Base-by-base conservation (phyloP, 2,113 vertebrate species). In the Buteo buteo region DNA sequence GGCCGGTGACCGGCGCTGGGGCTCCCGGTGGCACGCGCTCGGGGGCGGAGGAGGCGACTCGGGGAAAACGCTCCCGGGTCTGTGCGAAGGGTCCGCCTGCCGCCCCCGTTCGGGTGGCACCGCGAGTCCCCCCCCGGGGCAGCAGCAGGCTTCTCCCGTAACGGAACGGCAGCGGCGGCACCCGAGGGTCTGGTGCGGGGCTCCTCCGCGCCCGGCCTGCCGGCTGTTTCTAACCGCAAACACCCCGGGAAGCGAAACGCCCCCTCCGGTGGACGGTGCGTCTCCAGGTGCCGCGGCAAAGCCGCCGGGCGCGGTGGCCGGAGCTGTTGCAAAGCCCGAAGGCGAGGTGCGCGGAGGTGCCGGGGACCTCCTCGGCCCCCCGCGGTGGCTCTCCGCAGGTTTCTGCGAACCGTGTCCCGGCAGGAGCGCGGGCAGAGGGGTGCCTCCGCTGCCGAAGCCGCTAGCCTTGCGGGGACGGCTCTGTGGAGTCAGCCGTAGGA, bases 151-250 rank as follows among this genome's bases (percentile, higher is more conserved):
- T n/a, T 10, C 2, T 31, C 40, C 40, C 8, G 36, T 4, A 3
- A 21, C 1, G 19, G 32, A 16, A 1, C 2, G 13, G 17, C 72
- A 12, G 6, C 29, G 9, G 12, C 25, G 10, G 14, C 49, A 2
- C 7, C 49, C 28, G 1, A 2, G 25, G n/a, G 34, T 14, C 15
- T 1, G 3, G 25, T 0, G 40, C 40, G 5, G 50, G 61, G 31
- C 66, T 49, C 18, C 10, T 31, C 52, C 40, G 12, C 4, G 18
- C 5, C 11, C 6, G 16, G 42, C 18, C 20, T 18, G 6, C 5
- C 2, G 7, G 54, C 9, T 29, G 34, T 9, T 54, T 9, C 4
- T 3, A 1, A 2, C 10, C 3, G 59, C 42, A 1, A 7, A 8
- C 13, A 1, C 8, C 24, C 36, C 6, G 40, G 45, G 50, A n/a